phyloP scores from a whole-genome alignment of 2,113 vertebrate genomes.

The Tenebrosternarchus preto region DNA sequence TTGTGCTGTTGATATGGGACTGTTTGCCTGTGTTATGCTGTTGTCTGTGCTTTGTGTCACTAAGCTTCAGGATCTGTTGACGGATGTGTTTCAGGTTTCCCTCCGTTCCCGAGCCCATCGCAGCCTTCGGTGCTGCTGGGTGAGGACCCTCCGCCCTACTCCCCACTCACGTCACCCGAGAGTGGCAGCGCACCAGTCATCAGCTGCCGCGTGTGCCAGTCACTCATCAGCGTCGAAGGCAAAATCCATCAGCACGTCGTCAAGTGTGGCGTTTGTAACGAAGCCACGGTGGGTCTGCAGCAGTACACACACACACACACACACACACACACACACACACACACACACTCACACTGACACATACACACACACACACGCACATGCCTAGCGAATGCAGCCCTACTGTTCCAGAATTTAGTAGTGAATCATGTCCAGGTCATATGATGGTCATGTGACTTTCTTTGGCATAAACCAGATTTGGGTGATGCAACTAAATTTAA shows the following conservation, averaged over 20 bases:
- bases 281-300: conserved; percentile 81
- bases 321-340: not conserved
- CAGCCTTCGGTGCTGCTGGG: conserved; percentile 84
- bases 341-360: no score
- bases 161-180: conserved; percentile 87
- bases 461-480: not conserved
- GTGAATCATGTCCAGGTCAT: not conserved
- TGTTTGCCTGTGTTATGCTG: no score
- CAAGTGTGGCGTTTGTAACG: conserved; percentile 91
- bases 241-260: conserved; percentile 94
- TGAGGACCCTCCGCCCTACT: conserved; percentile 90
- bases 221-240: conserved; percentile 90
- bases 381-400: not conserved
- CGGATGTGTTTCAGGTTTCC: conserved; percentile 73
- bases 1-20: no score
- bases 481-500: not conserved
- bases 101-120: conserved; percentile 77
- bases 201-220: conserved; percentile 89
- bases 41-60: no score
- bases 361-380: no score
- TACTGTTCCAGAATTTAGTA: not conserved
- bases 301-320: not conserved
- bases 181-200: conserved; percentile 87
- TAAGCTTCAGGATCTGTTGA: no score
- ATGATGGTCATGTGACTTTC: not conserved